Base-by-base conservation (phyloP, 2,888 invertebrate species). In the Apodemia zela region DNA sequence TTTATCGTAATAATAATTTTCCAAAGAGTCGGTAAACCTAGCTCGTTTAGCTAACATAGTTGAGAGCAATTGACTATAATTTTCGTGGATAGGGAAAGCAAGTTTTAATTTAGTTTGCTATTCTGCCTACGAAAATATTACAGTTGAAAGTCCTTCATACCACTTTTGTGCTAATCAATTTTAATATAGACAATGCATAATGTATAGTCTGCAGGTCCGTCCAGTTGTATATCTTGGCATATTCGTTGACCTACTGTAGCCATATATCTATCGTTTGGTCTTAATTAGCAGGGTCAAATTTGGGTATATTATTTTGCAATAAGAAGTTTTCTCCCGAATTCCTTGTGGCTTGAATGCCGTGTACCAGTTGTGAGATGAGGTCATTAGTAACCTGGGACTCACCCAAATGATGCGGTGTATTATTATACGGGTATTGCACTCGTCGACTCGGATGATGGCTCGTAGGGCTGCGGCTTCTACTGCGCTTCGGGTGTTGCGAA, bases 231-330 rank as follows among this genome's bases (percentile, higher is more conserved):
- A 71, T 64, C 35, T 65, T 51, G 1, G 70, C 65, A 64, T 69
- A 70, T 42, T 73, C 73, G 13, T 71, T 66, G 8, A 72, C 68
- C 58, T 72, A 71, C 51, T 49, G 61, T 17, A 72, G 25, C 72
- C 70, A 72, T 1, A 60, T 63, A 29, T 65, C 54, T 4, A 71
- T 64, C 6, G 68, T 69, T 42, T 72, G 69, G 18, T 65, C 66
- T 63, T 68, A 69, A 3, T 29, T 49, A 25, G 64, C 33, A 2
- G 69, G 67, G 51, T 70, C 70, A 49, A 71, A 70, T 21, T 69
- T 68, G 0, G 70, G 68, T 10, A 70, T 51, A 5, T 68, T 66
- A 61, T 71, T 71, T 38, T 49, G 57, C 17, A 65, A 18, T 0
- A 21, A 25, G 4, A 51, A 51, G 10, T n/a, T 18, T 21, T 51